Percentiles rank a stretch among this genome's conserved stretches.
Evolutionary conservation across 2,113 vertebrate species (phyloP).

Genomic region (Thryonomys swinderianus): DNA sequence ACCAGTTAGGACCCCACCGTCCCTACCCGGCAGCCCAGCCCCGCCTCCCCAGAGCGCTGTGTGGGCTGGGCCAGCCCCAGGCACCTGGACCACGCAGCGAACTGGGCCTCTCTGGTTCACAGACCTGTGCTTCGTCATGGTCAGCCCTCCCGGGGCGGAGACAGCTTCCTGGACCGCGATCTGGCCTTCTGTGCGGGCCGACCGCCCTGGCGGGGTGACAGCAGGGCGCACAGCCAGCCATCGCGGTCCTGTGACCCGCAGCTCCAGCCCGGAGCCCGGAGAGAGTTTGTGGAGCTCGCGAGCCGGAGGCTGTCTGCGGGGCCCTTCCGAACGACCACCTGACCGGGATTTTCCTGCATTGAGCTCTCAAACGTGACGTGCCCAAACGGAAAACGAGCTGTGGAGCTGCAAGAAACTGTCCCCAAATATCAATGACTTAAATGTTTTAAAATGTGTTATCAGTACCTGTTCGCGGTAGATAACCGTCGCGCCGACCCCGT

Average conservation of each 20-base stretch:
- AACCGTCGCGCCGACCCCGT: too few relatives aligned
- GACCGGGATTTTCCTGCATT: background rate
- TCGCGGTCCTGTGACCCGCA: background rate
- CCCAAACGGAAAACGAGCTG: constrained; percentile 9
- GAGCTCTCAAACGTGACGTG: background rate
- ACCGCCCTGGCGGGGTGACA: background rate
- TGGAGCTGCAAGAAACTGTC: constrained; percentile 19
- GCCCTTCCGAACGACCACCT: background rate
- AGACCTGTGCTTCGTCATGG: background rate
- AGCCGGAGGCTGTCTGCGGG: background rate
- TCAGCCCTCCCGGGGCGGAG: background rate
- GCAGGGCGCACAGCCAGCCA: background rate
- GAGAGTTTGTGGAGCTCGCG: background rate
- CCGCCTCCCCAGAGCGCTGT: background rate
- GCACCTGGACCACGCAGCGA: background rate
- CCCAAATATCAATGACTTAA: constrained; percentile 4
- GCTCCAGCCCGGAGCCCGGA: background rate
- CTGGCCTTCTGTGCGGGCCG: background rate
- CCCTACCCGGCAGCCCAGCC: accelerated
- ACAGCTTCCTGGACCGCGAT: background rate
- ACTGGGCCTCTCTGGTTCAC: background rate
- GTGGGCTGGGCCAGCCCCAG: background rate
- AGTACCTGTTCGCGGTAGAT: background rate
- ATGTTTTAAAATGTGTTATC: background rate
- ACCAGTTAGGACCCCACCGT: background rate